Percentiles rank a stretch among this genome's conserved stretches.
Evolutionary conservation across 2,888 invertebrate species (phyloP).

Genomic region (Xanthorhoe designata): DNA sequence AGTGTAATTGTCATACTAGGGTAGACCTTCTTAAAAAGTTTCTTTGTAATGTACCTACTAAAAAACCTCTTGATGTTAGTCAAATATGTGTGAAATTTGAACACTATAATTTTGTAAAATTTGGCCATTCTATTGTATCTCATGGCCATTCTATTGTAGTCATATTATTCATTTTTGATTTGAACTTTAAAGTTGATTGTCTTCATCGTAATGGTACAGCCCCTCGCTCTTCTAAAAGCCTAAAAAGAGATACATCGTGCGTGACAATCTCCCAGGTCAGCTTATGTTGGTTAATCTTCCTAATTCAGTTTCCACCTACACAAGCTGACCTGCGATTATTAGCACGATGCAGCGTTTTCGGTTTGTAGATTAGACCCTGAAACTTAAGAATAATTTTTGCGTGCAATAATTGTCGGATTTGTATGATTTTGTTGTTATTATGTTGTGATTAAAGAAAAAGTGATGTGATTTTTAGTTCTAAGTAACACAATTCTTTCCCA

Average conservation of each 20-base stretch:
- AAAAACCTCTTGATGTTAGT: conserved; percentile 1
- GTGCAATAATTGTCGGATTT: conserved; percentile 24
- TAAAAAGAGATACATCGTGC: no score
- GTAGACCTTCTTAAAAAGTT: not conserved
- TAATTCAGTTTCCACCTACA: no score
- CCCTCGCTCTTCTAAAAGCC: no score
- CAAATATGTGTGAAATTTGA: not conserved
- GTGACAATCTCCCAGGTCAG: no score
- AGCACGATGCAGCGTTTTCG: no score
- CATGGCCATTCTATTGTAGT: conserved; percentile 11
- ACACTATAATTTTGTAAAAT: not conserved
- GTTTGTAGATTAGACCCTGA: no score
- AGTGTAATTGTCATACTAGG: not conserved
- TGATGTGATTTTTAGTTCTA: conserved; percentile 61
- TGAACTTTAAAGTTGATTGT: not conserved
- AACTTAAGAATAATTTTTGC: conserved; percentile 2
- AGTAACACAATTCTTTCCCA: conserved; percentile 48
- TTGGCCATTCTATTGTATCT: not conserved
- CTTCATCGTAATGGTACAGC: not conserved
- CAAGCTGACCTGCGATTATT: no score
- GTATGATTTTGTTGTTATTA: conserved; percentile 40
- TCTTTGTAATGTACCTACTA: not conserved
- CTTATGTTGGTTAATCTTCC: no score
- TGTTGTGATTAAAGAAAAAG: conserved; percentile 54
- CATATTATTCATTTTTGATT: conserved; percentile 13